Base-by-base conservation (phyloP, 2,888 invertebrate genomes). In the Hemaris fuciformis region DNA sequence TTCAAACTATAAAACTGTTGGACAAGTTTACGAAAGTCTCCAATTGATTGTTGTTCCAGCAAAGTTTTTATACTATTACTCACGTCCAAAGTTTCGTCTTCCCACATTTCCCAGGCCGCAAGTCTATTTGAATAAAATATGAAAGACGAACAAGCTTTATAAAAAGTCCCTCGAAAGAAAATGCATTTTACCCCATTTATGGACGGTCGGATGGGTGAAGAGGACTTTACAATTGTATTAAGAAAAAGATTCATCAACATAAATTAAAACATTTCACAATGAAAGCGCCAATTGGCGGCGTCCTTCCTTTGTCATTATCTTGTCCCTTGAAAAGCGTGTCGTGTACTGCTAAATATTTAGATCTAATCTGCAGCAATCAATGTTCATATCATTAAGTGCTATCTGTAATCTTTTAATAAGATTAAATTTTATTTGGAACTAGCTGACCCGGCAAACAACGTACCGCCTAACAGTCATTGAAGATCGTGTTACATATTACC, bases 91-190 rank as follows among this genome's bases (percentile, higher is more conserved):
- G 65, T 75, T 77, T 64, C 60, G 65, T 69, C 66, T 72, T 66
- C 72, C 70, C 74, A 73, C 71, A 73, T 73, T 80, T 70, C 71
- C 69, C 70, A 65, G 70, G 68, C 67, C 68, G 62, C 71, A 69
- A 74, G 68, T 72, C 65, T 71, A 73, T 74, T 74, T 79, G 75
- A 80, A 83, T 81, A 81, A 79, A 79, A 74, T 77, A 80, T 79
- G 73, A 76, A 71, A 64, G 58, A 62, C 63, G 66, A 66, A 68
- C 65, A 58, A 74, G 71, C 64, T 76, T 71, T 62, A 65, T 66
- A 43, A 57, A 42, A 43, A 27, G 27, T 31, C 27, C 53, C 27
- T 53, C 31, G 18, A 31, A 27, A 53, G 18, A 31, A 18, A 53
- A 10, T 53, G 53, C 18, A 31, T 31, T 31, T 53, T 18, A 31